phyloP scores from a whole-genome alignment of 2,797 vertebrate genomes.

The Chelmon rostratus region DNA sequence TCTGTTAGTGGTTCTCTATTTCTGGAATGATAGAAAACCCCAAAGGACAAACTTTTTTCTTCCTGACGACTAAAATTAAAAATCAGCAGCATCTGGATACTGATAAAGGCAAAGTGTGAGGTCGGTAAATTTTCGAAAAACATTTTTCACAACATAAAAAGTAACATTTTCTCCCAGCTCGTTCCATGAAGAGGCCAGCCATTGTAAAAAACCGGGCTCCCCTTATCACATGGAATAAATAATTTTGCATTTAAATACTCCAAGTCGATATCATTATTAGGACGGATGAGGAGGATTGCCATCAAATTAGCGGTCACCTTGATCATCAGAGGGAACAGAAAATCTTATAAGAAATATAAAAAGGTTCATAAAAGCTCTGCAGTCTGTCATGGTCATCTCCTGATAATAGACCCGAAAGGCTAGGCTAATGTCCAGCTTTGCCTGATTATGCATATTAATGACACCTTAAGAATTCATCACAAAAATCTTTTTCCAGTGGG shows the following conservation, averaged over 20 bases:
- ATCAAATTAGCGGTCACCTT: conserved; percentile 80
- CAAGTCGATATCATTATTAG: conserved; percentile 38
- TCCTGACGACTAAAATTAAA: neutral
- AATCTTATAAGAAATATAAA: conserved; percentile 70
- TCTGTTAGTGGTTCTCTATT: too few relatives aligned
- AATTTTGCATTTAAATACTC: conserved; percentile 43
- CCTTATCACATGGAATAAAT: conserved; percentile 33
- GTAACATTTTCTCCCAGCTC: neutral
- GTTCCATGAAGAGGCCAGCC: conserved; percentile 11
- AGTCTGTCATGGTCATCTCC: conserved; percentile 78
- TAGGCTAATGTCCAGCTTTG: conserved; percentile 74
- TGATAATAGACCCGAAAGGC: conserved; percentile 77
- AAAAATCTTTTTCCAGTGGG: conserved; percentile 65
- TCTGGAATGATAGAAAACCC: neutral
- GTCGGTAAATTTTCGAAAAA: neutral
- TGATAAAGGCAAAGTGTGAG: neutral
- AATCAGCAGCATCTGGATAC: neutral
- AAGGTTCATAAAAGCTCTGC: conserved; percentile 75
- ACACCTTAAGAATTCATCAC: conserved; percentile 76
- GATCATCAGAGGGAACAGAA: conserved; percentile 65
- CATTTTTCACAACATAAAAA: neutral
- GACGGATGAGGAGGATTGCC: conserved; percentile 59
- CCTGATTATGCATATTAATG: conserved; percentile 82
- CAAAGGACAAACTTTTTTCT: neutral
- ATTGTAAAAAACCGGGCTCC: conserved; percentile 2